Percentiles rank a stretch among this genome's conserved stretches.
phyloP scores from a whole-genome alignment of 1,140 invertebrate genomes.

The Drosophila bifasciata region DNA sequence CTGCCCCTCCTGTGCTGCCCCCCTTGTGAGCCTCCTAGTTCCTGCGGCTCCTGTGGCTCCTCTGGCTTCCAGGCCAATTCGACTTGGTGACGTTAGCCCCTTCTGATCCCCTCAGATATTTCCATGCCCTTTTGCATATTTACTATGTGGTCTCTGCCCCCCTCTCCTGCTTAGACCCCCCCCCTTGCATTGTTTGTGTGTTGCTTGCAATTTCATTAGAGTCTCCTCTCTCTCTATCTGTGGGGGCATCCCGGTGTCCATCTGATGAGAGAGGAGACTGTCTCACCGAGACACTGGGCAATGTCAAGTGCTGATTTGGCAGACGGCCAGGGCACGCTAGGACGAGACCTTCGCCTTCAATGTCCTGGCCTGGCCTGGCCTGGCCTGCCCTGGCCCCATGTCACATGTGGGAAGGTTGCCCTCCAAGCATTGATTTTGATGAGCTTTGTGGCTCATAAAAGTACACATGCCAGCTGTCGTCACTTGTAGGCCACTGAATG shows the following conservation, averaged over 20 bases:
- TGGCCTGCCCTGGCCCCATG: slow-evolving; percentile 12
- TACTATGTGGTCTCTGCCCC: slow-evolving; percentile 33
- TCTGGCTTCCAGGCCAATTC: slow-evolving; percentile 13
- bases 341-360: slow-evolving; percentile 48
- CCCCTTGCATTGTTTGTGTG: slow-evolving; percentile 13
- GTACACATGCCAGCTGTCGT: slow-evolving; percentile 1
- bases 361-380: slow-evolving; percentile 15
- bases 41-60: slow-evolving; percentile 12
- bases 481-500: no score
- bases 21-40: slow-evolving; percentile 36
- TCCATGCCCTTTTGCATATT: slow-evolving; percentile 54
- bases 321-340: slow-evolving; percentile 49
- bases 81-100: slow-evolving; percentile 35
- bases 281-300: slow-evolving; percentile 38
- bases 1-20: slow-evolving; percentile 10
- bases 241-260: not conserved
- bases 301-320: slow-evolving; percentile 72
- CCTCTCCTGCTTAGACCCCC: not conserved
- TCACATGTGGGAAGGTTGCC: slow-evolving; percentile 50
- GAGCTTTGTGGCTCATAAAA: slow-evolving; percentile 13
- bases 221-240: slow-evolving; percentile 30
- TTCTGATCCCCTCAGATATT: slow-evolving; percentile 25
- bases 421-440: slow-evolving; percentile 23
- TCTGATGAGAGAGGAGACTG: slow-evolving; percentile 30
- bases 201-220: slow-evolving; percentile 67